These are phyloP conservation scores for Xylocopa sonorina DNA, from an alignment of 1,140 invertebrate genomes.

Conservation along the genomic window DNA sequence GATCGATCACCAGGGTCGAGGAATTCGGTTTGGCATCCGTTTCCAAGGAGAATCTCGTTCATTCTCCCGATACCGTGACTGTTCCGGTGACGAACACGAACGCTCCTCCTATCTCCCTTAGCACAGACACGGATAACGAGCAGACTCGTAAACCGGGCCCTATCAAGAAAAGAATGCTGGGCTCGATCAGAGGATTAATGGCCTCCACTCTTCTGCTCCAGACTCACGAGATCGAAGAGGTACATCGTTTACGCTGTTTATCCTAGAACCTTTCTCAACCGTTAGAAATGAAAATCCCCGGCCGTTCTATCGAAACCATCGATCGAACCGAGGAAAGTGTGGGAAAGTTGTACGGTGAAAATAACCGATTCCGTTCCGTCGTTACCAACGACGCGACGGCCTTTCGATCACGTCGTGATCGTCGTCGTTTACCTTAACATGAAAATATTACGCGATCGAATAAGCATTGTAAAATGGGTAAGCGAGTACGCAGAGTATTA, in stretches of 20 bases:
- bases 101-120: slow-evolving; percentile 68
- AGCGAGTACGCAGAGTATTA: no score
- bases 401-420: no score
- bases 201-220: slow-evolving; percentile 77
- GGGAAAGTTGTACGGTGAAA: slow-evolving; percentile 79
- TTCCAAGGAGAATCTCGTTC: slow-evolving; percentile 53
- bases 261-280: no score
- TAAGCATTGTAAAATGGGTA: no score
- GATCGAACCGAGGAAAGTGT: slow-evolving; percentile 77
- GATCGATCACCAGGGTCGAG: slow-evolving; percentile 70
- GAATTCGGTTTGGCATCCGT: slow-evolving; percentile 72
- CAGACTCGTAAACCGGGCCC: slow-evolving; percentile 69
- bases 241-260: no score
- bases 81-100: neutral
- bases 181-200: slow-evolving; percentile 78
- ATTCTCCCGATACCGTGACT: slow-evolving; percentile 4
- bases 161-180: slow-evolving; percentile 78
- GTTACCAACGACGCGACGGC: no score
- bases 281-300: no score
- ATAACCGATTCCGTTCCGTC: slow-evolving; percentile 73
- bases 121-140: slow-evolving; percentile 67
- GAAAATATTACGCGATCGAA: no score
- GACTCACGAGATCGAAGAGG: slow-evolving; percentile 75
- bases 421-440: no score
- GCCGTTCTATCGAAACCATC: no score